These are phyloP conservation scores for Muscidifurax raptorellus DNA, from an alignment of 1,140 invertebrate species.

Conservation along the genomic window DNA sequence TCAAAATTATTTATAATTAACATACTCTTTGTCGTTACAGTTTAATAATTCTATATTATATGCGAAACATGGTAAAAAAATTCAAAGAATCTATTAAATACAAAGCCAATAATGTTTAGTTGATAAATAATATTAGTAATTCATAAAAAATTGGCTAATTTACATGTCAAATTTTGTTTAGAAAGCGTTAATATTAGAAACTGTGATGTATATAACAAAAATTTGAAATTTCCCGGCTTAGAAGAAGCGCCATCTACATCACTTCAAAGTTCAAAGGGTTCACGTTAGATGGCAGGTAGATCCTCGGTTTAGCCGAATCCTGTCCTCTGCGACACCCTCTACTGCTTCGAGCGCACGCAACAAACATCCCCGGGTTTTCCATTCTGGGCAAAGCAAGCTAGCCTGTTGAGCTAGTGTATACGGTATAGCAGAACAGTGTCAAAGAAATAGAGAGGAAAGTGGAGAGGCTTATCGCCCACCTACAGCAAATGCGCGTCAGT, in stretches of 20 bases:
- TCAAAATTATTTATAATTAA: no score
- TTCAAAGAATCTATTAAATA: no score
- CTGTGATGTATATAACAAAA: neutral
- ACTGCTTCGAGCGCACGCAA: neutral
- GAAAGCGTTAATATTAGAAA: neutral
- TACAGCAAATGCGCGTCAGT: neutral
- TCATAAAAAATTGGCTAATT: no score
- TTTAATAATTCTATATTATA: no score
- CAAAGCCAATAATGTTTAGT: no score
- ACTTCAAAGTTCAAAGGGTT: neutral
- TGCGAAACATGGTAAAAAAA: no score
- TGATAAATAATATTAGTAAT: no score
- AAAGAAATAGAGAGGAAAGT: neutral
- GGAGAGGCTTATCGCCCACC: neutral
- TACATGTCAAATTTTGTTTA: neutral
- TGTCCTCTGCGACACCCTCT: no score
- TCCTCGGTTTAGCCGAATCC: no score
- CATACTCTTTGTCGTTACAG: no score
- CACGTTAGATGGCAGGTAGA: neutral
- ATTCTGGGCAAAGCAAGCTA: neutral
- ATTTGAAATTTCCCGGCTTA: neutral
- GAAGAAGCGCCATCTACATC: neutral
- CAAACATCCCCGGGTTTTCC: neutral
- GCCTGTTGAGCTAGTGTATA: neutral
- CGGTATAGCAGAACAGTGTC: neutral